phyloP scores from a whole-genome alignment of 2,888 invertebrate species.

The Diarsia rubi region DNA sequence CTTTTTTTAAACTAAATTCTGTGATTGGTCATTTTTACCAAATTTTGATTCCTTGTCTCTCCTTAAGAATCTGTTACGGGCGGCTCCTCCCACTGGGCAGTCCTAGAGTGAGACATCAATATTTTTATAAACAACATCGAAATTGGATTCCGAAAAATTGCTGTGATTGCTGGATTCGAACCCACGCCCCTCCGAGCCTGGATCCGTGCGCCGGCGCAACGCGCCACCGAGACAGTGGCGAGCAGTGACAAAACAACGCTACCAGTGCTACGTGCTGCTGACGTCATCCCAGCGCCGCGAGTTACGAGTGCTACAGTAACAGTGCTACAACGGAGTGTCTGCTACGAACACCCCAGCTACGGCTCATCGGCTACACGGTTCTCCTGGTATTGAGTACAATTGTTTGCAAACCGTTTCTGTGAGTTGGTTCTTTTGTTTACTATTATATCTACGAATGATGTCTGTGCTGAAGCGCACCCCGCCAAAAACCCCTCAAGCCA shows the following conservation, averaged over 20 bases:
- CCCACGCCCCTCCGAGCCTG: too few relatives aligned
- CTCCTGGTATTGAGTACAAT: too few relatives aligned
- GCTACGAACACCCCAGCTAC: neutral
- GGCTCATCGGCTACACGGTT: conserved; percentile 1
- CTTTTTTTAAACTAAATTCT: neutral
- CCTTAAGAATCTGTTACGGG: neutral
- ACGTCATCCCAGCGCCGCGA: neutral
- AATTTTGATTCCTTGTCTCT: conserved; percentile 12
- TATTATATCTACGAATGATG: too few relatives aligned
- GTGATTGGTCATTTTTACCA: conserved; percentile 5
- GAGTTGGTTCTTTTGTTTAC: too few relatives aligned
- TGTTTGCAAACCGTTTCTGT: too few relatives aligned
- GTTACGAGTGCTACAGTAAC: neutral
- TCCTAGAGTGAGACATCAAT: too few relatives aligned
- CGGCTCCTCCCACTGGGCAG: too few relatives aligned
- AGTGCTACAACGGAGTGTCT: neutral
- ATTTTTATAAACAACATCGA: too few relatives aligned
- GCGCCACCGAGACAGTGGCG: conserved; percentile 2
- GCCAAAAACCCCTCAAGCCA: too few relatives aligned
- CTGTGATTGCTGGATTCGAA: too few relatives aligned
- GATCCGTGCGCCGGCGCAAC: neutral
- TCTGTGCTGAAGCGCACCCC: too few relatives aligned
- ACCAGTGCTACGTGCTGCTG: neutral
- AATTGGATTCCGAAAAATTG: too few relatives aligned
- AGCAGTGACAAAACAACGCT: neutral